phyloP scores from a whole-genome alignment of 2,113 vertebrate species.

The Trachemys scripta region DNA sequence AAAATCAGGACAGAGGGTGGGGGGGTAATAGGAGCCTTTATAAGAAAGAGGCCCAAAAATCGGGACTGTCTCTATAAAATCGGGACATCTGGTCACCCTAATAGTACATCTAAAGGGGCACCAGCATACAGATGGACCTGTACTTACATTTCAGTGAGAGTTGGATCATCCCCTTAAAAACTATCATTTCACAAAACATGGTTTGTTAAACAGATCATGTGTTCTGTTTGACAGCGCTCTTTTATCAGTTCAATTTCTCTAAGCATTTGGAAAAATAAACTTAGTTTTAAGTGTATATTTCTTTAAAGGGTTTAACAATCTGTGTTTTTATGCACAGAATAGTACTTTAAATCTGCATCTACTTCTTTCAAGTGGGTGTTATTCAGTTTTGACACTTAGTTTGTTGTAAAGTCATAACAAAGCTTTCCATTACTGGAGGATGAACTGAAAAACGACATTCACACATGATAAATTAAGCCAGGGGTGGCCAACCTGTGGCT shows the following conservation, averaged over 20 bases:
- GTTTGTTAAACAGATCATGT: neutral
- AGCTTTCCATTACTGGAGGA: neutral
- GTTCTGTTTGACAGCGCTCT: neutral
- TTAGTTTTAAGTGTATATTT: neutral
- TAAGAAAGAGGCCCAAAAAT: no score
- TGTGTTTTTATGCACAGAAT: neutral
- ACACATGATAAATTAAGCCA: neutral
- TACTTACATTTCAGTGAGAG: neutral
- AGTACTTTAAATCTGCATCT: neutral
- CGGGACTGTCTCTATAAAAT: no score
- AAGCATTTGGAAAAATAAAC: neutral
- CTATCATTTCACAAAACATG: neutral
- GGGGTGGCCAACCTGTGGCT: no score
- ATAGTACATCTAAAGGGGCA: no score
- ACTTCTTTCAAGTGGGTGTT: neutral
- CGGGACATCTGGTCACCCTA: no score
- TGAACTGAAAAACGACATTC: neutral
- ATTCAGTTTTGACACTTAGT: neutral
- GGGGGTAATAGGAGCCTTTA: no score
- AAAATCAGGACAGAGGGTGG: no score
- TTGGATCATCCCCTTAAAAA: neutral
- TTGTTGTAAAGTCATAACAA: neutral
- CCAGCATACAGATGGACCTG: no score
- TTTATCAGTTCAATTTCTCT: neutral
- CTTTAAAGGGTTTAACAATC: neutral